Conservation (phyloP, 2,888 invertebrate genomes). For the Automeris io region DNA sequence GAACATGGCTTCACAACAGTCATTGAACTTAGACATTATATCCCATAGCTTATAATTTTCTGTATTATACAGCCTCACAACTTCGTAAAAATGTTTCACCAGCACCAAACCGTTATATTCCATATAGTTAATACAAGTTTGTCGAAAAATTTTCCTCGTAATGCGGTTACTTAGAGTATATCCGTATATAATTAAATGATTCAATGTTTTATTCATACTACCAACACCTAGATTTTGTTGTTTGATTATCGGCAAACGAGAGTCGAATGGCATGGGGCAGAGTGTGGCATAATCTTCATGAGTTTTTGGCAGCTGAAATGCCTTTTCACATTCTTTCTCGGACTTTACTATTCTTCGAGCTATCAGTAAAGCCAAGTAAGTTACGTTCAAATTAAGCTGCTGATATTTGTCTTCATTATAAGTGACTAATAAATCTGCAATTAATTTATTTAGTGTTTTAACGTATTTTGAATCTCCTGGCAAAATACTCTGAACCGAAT, state of each 20-base stretch:
- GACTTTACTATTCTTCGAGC: slow-evolving; percentile 1
- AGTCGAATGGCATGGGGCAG: background rate
- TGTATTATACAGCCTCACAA: background rate
- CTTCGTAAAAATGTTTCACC: background rate
- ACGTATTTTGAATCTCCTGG: background rate
- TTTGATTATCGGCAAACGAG: background rate
- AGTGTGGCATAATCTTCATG: slow-evolving; percentile 1
- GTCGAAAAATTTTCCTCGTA: background rate
- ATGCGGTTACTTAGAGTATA: background rate
- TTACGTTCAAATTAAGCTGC: slow-evolving; percentile 6
- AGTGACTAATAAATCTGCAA: background rate
- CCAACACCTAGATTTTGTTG: background rate
- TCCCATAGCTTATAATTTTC: background rate
- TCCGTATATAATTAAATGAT: background rate
- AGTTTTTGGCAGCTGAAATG: background rate
- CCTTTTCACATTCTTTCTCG: background rate
- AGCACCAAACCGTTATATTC: background rate
- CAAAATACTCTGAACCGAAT: background rate
- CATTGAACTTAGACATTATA: background rate
- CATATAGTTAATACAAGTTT: background rate
- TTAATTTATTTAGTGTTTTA: background rate
- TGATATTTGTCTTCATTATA: slow-evolving; percentile 3
- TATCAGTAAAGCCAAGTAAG: slow-evolving; percentile 1
- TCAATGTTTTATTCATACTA: background rate
- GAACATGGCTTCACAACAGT: background rate